phyloP scores from a whole-genome alignment of 1,140 invertebrate genomes.

The Drosophila novamexicana region DNA sequence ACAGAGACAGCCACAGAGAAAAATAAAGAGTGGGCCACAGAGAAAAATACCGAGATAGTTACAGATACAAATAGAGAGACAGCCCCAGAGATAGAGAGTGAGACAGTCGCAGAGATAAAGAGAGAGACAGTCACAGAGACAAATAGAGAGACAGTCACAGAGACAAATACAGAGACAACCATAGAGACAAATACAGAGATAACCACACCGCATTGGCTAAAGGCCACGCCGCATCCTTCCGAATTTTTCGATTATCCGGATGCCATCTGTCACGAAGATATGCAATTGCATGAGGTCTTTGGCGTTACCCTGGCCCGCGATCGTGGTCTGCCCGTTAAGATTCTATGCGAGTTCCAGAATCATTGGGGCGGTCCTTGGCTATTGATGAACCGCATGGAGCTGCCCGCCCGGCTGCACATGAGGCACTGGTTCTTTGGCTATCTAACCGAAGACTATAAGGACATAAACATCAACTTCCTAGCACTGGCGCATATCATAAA shows the following conservation, averaged over 20 bases:
- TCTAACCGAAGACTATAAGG: slow-evolving; percentile 58
- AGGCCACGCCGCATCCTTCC: slow-evolving; percentile 35
- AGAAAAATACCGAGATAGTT: too few species aligned
- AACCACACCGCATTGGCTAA: slow-evolving; percentile 6
- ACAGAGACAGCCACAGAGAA: too few species aligned
- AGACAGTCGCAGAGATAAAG: too few species aligned
- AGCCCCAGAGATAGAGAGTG: too few species aligned
- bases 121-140: too few species aligned
- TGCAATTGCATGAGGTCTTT: slow-evolving; percentile 64
- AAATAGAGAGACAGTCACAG: too few species aligned
- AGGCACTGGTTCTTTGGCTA: slow-evolving; percentile 66
- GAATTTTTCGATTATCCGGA: slow-evolving; percentile 51
- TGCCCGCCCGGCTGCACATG: slow-evolving; percentile 53
- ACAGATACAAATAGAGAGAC: too few species aligned
- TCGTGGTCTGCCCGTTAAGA: slow-evolving; percentile 50
- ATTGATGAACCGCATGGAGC: slow-evolving; percentile 61
- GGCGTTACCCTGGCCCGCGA: slow-evolving; percentile 43
- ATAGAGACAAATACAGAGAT: neutral
- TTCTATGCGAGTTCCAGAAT: slow-evolving; percentile 51
- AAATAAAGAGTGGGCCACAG: too few species aligned
- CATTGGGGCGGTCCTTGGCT: slow-evolving; percentile 64
- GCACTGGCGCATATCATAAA: slow-evolving; percentile 58
- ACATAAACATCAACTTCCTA: slow-evolving; percentile 63
- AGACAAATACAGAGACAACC: too few species aligned
- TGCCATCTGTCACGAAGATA: slow-evolving; percentile 53